Evolutionary conservation across 2,113 vertebrate genomes (phyloP), one percentile per base, ranked within the genome.

Genomic region (Telmatochromis sp.): DNA sequence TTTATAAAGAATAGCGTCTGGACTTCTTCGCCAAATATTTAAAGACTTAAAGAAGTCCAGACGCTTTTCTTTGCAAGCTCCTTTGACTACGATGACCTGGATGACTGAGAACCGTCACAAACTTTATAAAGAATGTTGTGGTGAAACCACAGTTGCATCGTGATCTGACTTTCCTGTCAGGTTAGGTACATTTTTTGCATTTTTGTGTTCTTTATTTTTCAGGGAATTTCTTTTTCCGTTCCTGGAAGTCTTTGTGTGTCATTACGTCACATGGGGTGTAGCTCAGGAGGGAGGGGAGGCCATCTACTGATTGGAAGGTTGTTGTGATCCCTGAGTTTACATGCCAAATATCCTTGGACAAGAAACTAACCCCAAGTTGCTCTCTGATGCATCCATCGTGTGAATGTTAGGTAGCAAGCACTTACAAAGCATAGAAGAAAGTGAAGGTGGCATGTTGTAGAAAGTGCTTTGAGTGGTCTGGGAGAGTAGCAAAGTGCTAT

Each of bases 231-330:
- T 0, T 35, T 65, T 65, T n/a, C 10, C 1, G 23, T 65, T 35
- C 2, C 60, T 65, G 17, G 31, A 65, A 2, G 60, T 65, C 4
- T 65, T 12, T 65, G 31, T 35, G 31, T 65, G 60, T 65, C 60
- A 65, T 65, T 65, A n/a, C 3, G 0, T 3, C 58, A 63, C 28
- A 63, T 11, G 58, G 31, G 1, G 9, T 65, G 31, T 35, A n/a
- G 60, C 60, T 35, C 31, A n/a, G 60, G 1, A 35, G 4, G 17
- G 17, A 65, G 17, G 9, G 31, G 3, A 35, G 31, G 31, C 35
- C 60, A 65, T 65, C 60, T 65, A 65, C 60, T 65, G 31, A 12
- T 35, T 12, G 31, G 60, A 65, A 65, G 60, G 60, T 35, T 2
- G 28, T 3, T 65, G 60, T 35, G 17, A 65, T 65, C 60, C 31